These are phyloP conservation scores for Ctenomys sociabilis DNA, from an alignment of 2,113 vertebrate species.

Conservation along the genomic window DNA sequence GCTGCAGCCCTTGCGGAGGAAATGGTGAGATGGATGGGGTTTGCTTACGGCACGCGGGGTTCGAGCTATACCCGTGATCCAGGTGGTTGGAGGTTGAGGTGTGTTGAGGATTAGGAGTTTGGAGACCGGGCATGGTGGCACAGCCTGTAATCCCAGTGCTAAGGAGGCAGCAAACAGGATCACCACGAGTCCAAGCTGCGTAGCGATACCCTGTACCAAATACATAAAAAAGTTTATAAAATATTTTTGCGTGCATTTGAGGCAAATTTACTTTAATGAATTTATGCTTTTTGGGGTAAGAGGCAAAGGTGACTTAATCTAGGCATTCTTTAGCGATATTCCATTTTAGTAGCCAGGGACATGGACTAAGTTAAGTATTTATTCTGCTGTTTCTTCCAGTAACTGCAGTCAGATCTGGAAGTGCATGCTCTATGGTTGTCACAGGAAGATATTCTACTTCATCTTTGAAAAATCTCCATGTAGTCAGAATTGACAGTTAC, in stretches of 20 bases:
- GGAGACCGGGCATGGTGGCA: too few relatives aligned
- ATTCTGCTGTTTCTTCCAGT: background rate
- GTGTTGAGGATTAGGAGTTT: background rate
- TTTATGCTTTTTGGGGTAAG: background rate
- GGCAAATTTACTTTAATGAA: background rate
- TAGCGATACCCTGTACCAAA: too few relatives aligned
- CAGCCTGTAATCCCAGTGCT: too few relatives aligned
- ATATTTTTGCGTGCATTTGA: background rate
- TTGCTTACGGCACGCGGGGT: background rate
- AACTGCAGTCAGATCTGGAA: background rate
- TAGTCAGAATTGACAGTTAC: background rate
- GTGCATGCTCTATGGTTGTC: background rate
- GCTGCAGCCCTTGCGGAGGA: background rate
- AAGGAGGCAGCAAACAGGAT: too few relatives aligned
- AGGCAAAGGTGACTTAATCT: background rate
- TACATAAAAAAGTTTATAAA: background rate
- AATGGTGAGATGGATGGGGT: background rate
- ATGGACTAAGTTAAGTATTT: background rate
- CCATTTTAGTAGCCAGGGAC: background rate
- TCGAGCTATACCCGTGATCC: background rate
- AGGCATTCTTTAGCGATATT: background rate
- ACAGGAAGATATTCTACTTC: background rate
- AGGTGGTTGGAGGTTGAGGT: background rate
- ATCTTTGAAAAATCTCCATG: background rate
- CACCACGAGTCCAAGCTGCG: too few relatives aligned